Evolutionary conservation across 2,888 invertebrate species (phyloP).

Genomic region (Lithophane leautieri): DNA sequence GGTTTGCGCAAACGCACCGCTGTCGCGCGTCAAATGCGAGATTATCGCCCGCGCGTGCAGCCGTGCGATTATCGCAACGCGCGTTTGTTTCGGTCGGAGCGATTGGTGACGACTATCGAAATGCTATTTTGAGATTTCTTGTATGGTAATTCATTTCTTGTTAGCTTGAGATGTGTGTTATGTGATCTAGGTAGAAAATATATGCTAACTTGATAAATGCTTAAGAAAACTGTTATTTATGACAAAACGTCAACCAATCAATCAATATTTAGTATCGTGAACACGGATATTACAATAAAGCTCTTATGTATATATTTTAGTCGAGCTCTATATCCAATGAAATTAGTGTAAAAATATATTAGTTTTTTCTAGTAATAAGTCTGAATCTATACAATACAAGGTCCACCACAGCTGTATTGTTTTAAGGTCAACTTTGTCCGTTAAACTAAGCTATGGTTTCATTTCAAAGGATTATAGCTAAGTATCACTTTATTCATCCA

Average conservation of each 20-base stretch:
- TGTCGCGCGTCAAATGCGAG: slow-evolving; percentile 70
- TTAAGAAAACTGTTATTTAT: not conserved
- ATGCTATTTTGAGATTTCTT: slow-evolving; percentile 21
- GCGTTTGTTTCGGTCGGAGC: slow-evolving; percentile 61
- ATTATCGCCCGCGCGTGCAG: slow-evolving; percentile 65
- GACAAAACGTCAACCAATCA: not conserved
- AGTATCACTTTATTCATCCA: slow-evolving; percentile 1
- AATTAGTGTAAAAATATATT: too few species aligned
- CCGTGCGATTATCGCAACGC: slow-evolving; percentile 65
- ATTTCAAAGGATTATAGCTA: not conserved
- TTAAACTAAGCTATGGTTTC: not conserved
- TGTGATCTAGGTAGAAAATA: not conserved
- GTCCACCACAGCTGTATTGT: not conserved
- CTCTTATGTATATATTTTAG: too few species aligned
- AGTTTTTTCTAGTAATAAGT: too few species aligned
- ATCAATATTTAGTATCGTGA: too few species aligned
- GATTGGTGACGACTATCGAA: slow-evolving; percentile 30
- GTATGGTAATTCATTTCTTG: slow-evolving; percentile 8
- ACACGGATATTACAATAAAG: too few species aligned
- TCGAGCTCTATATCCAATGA: too few species aligned
- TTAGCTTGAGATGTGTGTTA: not conserved
- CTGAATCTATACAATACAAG: too few species aligned
- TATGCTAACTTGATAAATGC: not conserved
- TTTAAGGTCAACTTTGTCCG: not conserved
- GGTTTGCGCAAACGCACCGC: slow-evolving; percentile 74